phyloP scores from a whole-genome alignment of 1,140 invertebrate species.

The Micrasema longulum region DNA sequence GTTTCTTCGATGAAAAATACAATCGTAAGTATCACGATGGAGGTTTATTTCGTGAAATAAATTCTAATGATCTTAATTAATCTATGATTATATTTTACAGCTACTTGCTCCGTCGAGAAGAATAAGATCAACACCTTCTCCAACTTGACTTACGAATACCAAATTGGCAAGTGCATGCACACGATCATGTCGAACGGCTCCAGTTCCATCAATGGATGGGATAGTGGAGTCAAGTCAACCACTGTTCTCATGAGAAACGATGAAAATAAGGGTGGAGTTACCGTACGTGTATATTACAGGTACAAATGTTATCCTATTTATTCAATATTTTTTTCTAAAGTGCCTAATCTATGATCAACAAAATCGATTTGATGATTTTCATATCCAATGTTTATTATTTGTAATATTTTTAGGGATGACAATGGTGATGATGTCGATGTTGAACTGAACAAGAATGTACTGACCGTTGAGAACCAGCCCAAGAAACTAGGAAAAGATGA shows the following conservation, averaged over 20 bases:
- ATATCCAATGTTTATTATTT: too few species aligned
- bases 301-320: too few species aligned
- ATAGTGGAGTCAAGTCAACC: constrained; percentile 31
- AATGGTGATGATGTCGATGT: constrained; percentile 61
- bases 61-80: too few species aligned
- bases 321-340: too few species aligned
- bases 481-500: constrained; percentile 51
- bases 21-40: constrained; percentile 67
- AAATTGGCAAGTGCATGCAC: constrained; percentile 71
- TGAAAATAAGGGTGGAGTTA: not conserved
- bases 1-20: constrained; percentile 59
- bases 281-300: constrained; percentile 5
- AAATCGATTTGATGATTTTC: too few species aligned
- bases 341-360: too few species aligned
- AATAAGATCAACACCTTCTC: constrained; percentile 72
- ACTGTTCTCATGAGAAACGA: constrained; percentile 56
- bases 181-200: constrained; percentile 70
- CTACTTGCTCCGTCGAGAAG: constrained; percentile 70
- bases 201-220: constrained; percentile 48
- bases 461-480: constrained; percentile 59
- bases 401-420: too few species aligned
- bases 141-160: constrained; percentile 68
- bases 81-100: constrained; percentile 62
- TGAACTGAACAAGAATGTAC: constrained; percentile 55
- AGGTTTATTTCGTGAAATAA: too few species aligned